Conservation (phyloP, 2,113 vertebrate species). For the Corythaeola cristata region DNA sequence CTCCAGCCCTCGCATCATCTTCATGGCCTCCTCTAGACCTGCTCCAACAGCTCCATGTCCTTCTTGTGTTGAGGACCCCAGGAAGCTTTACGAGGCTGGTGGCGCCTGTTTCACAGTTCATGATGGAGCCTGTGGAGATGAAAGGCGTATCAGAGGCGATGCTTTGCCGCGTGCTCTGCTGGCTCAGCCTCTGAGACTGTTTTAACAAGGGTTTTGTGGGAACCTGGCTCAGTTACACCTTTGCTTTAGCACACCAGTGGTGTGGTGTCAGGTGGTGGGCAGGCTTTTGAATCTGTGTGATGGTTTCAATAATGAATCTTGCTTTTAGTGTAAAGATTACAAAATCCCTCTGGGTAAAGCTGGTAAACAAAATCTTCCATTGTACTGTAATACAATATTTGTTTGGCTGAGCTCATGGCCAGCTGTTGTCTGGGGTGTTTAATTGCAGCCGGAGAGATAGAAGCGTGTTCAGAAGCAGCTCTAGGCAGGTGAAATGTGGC, state of each 20-base stretch:
- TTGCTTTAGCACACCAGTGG: neutral
- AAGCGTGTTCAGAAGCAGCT: neutral
- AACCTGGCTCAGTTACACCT: neutral
- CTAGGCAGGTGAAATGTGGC: neutral
- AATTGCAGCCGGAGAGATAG: neutral
- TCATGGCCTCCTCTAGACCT: too few relatives aligned
- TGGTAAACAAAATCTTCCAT: neutral
- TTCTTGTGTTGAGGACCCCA: too few relatives aligned
- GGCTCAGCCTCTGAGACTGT: neutral
- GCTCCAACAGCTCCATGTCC: too few relatives aligned
- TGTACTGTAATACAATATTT: neutral
- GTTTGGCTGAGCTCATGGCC: conserved; percentile 23
- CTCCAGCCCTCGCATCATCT: too few relatives aligned
- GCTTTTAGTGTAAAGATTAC: neutral
- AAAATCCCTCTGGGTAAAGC: neutral
- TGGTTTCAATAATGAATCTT: neutral
- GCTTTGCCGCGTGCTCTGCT: neutral
- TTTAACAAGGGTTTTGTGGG: neutral
- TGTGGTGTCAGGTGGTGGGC: neutral
- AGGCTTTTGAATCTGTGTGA: neutral
- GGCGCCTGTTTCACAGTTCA: neutral
- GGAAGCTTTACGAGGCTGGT: neutral
- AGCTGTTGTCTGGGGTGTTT: conserved; percentile 12
- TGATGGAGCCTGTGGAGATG: neutral
- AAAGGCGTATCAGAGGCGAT: neutral